A percentile compares a stretch with the other conserved stretches of the same genome.
Evolutionary conservation across 2,113 vertebrate genomes (phyloP).

Genomic region (Siniperca knerii): DNA sequence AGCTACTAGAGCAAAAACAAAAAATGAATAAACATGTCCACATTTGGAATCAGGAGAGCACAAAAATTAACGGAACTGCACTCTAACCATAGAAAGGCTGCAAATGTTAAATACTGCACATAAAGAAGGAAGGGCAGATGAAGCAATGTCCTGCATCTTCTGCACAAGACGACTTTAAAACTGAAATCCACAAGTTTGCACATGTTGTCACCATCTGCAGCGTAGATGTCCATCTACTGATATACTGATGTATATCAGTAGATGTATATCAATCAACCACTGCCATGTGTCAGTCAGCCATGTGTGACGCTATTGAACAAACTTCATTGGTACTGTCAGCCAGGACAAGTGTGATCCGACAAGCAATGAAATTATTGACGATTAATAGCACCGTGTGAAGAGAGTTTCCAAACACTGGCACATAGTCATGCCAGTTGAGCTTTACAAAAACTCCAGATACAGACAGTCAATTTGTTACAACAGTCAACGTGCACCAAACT

Average conservation of each 20-base stretch:
- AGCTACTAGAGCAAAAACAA: background rate
- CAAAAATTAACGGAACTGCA: background rate
- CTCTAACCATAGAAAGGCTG: background rate
- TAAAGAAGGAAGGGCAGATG: background rate
- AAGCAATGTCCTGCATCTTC: background rate
- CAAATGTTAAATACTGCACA: background rate
- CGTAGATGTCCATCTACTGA: background rate
- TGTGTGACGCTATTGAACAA: no score
- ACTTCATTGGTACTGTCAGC: no score
- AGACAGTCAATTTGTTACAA: background rate
- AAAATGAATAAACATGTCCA: background rate
- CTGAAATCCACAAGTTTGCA: background rate
- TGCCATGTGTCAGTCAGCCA: no score
- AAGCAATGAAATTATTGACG: no score
- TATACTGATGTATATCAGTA: background rate
- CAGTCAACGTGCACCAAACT: background rate
- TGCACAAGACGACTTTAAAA: background rate
- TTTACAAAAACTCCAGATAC: background rate
- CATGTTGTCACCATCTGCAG: background rate
- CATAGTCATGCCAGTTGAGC: background rate
- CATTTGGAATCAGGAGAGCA: background rate
- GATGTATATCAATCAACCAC: no score
- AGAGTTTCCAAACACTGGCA: background rate
- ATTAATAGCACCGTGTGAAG: background rate
- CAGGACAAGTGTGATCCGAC: no score